These are phyloP conservation scores for Agrilus biguttatus DNA, from an alignment of 2,888 invertebrate species.

Conservation along the genomic window DNA sequence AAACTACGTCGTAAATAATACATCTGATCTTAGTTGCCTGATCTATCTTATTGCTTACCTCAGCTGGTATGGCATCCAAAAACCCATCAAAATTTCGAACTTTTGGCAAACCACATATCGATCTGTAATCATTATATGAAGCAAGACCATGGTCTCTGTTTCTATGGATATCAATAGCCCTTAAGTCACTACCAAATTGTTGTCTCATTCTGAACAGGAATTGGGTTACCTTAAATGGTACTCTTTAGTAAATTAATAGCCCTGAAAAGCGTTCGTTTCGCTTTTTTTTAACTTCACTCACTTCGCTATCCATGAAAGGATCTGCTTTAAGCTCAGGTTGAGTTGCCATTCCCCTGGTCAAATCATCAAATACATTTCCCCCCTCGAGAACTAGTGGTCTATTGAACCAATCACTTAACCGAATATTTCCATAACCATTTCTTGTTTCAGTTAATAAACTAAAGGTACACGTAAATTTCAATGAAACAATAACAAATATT, in stretches of 20 bases:
- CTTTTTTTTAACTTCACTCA: slow-evolving; percentile 25
- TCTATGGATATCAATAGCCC: slow-evolving; percentile 72
- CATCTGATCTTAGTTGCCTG: no score
- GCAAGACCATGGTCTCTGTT: slow-evolving; percentile 77
- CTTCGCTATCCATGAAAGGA: slow-evolving; percentile 62
- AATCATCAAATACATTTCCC: slow-evolving; percentile 51
- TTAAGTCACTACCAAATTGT: slow-evolving; percentile 65
- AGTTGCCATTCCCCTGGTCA: slow-evolving; percentile 59
- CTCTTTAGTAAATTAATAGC: not conserved
- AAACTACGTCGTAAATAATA: no score
- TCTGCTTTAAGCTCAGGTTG: slow-evolving; percentile 68
- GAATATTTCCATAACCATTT: slow-evolving; percentile 37
- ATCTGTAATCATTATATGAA: slow-evolving; percentile 62
- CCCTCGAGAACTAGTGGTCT: slow-evolving; percentile 50
- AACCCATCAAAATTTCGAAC: slow-evolving; percentile 58
- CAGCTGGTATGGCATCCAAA: slow-evolving; percentile 46
- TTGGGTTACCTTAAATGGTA: slow-evolving; percentile 42
- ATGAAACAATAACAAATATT: slow-evolving; percentile 1
- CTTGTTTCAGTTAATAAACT: slow-evolving; percentile 47
- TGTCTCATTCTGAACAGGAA: slow-evolving; percentile 52
- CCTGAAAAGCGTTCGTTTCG: not conserved
- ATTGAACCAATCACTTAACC: slow-evolving; percentile 59
- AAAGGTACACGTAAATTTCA: slow-evolving; percentile 10
- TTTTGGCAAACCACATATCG: slow-evolving; percentile 57
- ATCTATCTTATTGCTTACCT: slow-evolving; percentile 44